Evolutionary conservation across 2,113 vertebrate species (phyloP), one percentile per base, ranked within the genome.

Genomic region (Zosterops pallidus): DNA sequence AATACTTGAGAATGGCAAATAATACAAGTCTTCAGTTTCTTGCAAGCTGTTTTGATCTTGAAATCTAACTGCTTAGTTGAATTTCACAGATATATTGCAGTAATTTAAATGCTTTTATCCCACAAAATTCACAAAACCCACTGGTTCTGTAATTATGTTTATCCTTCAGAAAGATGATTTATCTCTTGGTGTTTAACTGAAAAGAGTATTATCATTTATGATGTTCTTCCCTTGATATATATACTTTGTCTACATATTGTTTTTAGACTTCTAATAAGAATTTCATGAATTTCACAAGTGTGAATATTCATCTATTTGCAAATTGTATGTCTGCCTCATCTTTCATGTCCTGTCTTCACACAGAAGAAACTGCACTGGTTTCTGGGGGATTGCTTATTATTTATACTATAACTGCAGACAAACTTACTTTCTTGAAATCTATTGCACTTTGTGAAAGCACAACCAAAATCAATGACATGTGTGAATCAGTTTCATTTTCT

Each of bases 161-260:
- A 60, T 85, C 25, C 47, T 81, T 83, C 84, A 68, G 17, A 2
- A 5, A 89, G 37, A 62, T 90, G 56, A 83, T 94, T 95, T 90
- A 86, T 96, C 22, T 91, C 56, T 85, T 50, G n/a, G 42, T 91
- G 63, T 83, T 96, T 71, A 92, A 91, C 42, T 25, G n/a, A 86
- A 78, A 60, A 65, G 47, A 90, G 41, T 87, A 86, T 88, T 90
- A 67, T 81, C 23, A 55, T 60, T 79, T 59, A 71, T 91, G 15
- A 83, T 86, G 80, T 92, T 62, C 35, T 59, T 50, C 31, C 23
- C 37, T 76, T 71, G 70, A 60, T 57, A 28, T 24, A 70, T 67
- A 46, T 68, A 70, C 46, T 57, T 59, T 39, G 19, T 92, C 46
- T 93, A 57, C 7, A 2, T 77, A 89, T 37, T 64, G 12, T 62